Conservation (phyloP, 2,888 invertebrate species). For the Caradrina kadenii region DNA sequence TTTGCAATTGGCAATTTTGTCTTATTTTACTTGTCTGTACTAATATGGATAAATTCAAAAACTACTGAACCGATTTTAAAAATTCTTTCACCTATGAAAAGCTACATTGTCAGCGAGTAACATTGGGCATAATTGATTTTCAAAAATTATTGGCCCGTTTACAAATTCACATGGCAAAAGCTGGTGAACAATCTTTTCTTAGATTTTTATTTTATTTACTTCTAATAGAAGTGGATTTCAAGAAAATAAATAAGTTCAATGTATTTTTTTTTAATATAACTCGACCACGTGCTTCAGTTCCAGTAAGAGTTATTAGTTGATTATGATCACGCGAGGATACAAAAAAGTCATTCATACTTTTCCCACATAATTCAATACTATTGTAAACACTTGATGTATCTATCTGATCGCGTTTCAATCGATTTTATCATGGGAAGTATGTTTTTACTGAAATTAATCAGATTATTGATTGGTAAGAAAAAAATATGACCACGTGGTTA, state of each 20-base stretch:
- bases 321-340: conserved; percentile 31
- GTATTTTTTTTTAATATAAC: neutral
- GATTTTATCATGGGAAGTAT: conserved; percentile 28
- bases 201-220: no score
- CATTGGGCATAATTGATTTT: no score
- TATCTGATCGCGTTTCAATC: conserved; percentile 36
- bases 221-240: no score
- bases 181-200: neutral
- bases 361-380: conserved; percentile 39
- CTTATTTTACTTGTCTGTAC: no score
- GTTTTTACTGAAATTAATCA: conserved; percentile 16
- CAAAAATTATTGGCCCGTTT: no score
- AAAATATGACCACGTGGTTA: neutral
- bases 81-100: no score
- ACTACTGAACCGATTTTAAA: no score
- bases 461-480: neutral
- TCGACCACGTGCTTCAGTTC: neutral
- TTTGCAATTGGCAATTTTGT: neutral
- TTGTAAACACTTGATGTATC: conserved; percentile 24
- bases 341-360: conserved; percentile 15
- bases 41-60: no score
- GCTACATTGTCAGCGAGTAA: no score
- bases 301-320: conserved; percentile 29
- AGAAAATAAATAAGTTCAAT: neutral
- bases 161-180: no score